Evolutionary conservation across 1,140 invertebrate species (phyloP).

Genomic region (Neuroterus valhalla): DNA sequence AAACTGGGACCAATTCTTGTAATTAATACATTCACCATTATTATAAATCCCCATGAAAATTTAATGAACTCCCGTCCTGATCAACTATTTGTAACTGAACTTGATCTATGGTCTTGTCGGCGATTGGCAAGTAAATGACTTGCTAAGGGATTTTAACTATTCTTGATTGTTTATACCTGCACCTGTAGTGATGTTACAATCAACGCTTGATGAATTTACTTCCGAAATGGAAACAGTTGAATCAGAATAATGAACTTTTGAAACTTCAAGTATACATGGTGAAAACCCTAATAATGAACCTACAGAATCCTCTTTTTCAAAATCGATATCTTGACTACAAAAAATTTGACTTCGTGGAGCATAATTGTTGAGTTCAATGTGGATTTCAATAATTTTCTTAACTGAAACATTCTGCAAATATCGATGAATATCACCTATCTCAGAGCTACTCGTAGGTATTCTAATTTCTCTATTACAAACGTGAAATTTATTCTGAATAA

Average conservation of each 20-base stretch:
- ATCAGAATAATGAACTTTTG: constrained; percentile 45
- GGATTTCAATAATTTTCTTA: constrained; percentile 35
- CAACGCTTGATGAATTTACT: constrained; percentile 50
- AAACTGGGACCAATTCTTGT: background rate
- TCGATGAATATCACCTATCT: constrained; percentile 42
- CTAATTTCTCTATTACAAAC: constrained; percentile 54
- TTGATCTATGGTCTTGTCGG: constrained; percentile 32
- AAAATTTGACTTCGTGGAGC: constrained; percentile 41
- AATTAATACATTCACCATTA: constrained; percentile 47
- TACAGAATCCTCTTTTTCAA: constrained; percentile 39
- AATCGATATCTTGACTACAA: constrained; percentile 44
- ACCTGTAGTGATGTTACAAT: constrained; percentile 54
- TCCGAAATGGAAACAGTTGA: constrained; percentile 49
- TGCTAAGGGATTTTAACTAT: constrained; percentile 42
- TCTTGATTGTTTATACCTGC: constrained; percentile 45
- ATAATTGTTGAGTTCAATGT: constrained; percentile 45
- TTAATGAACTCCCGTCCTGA: constrained; percentile 43
- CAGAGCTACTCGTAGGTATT: constrained; percentile 51
- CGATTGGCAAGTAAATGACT: constrained; percentile 46
- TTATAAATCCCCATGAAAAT: constrained; percentile 42
- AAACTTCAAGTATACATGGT: constrained; percentile 29
- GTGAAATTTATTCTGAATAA: constrained; percentile 63
- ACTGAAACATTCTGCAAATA: constrained; percentile 34
- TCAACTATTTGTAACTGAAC: constrained; percentile 43
- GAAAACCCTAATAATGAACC: constrained; percentile 44